Percentiles rank a stretch among this genome's conserved stretches.
Conservation (phyloP, 2,797 vertebrate species). For the Malurus leucopterus region DNA sequence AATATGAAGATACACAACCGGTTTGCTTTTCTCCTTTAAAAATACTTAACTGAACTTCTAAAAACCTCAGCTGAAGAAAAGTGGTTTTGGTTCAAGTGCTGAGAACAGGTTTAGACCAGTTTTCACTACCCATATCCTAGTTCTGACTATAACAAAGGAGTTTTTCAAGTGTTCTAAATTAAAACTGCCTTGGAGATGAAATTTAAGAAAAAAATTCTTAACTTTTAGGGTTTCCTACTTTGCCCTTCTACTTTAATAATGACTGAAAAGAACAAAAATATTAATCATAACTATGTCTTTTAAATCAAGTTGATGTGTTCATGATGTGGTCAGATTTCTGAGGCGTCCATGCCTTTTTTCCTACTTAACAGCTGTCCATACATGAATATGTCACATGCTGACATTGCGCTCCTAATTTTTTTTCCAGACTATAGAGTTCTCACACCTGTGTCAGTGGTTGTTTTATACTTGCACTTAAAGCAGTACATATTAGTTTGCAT, state of each 20-base stretch:
- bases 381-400: background rate
- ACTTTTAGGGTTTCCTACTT: background rate
- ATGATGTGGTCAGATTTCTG: background rate
- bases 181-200: background rate
- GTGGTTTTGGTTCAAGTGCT: background rate
- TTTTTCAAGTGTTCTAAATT: background rate
- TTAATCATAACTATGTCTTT: background rate
- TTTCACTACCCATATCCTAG: background rate
- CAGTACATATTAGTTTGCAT: background rate
- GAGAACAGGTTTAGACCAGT: background rate
- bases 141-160: background rate
- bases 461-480: background rate
- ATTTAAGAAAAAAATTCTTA: background rate
- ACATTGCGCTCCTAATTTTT: background rate
- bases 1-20: background rate
- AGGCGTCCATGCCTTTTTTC: background rate
- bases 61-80: background rate
- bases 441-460: background rate
- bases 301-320: background rate
- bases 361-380: background rate
- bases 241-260: background rate
- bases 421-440: background rate
- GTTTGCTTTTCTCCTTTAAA: constrained; percentile 5
- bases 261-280: background rate
- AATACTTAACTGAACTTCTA: constrained; percentile 2